phyloP scores from a whole-genome alignment of 1,140 invertebrate species.

The Sipha flava region DNA sequence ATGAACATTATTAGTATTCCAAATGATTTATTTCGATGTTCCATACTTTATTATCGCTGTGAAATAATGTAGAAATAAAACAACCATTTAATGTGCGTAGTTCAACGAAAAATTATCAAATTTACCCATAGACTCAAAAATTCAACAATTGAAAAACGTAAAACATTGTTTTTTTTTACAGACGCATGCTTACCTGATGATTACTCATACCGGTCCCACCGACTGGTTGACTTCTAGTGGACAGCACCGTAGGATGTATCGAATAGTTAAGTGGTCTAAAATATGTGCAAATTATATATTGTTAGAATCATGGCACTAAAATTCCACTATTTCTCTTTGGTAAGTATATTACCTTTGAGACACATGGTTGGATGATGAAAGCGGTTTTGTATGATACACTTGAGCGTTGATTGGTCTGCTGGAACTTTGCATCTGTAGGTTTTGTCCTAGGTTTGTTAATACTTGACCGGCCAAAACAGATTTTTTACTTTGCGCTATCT shows the following conservation, averaged over 20 bases:
- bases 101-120: too few relatives aligned
- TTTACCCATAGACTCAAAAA: too few relatives aligned
- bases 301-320: too few relatives aligned
- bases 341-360: neutral
- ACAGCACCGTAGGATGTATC: neutral
- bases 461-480: neutral
- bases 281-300: too few relatives aligned
- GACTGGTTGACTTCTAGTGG: neutral
- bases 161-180: too few relatives aligned
- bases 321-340: too few relatives aligned
- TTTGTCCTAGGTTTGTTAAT: neutral
- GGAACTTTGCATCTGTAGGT: slow-evolving; percentile 18
- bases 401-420: slow-evolving; percentile 1
- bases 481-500: neutral
- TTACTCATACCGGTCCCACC: neutral
- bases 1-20: neutral
- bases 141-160: too few relatives aligned
- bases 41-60: neutral
- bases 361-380: neutral
- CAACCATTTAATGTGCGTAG: too few relatives aligned
- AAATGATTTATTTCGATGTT: neutral
- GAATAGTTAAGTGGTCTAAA: neutral
- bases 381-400: slow-evolving; percentile 12
- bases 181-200: slow-evolving; percentile 2
- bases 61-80: neutral